Base-by-base conservation (phyloP, 2,888 invertebrate species). In the Nymphalis polychloros region DNA sequence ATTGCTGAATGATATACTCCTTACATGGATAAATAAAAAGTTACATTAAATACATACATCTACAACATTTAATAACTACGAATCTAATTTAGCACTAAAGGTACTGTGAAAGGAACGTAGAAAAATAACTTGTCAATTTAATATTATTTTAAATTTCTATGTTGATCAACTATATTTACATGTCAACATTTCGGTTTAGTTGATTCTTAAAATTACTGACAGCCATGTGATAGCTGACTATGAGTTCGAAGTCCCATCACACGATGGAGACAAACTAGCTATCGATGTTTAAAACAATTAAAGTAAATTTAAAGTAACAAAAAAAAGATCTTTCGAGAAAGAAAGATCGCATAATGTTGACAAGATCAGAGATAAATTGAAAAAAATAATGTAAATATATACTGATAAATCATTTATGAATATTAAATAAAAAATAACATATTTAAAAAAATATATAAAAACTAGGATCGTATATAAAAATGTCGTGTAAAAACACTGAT, bases 141-240 rank as follows among this genome's bases (percentile, higher is more conserved):
- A 87, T 84, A 85, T 88, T 88, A 89, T 87, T 84, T 88, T 88
- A 85, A 90, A 85, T 83, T 86, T 86, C 86, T 90, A 89, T 91
- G 92, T 90, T 92, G 92, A 92, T 86, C 92, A 77, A 76, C 89
- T 92, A 92, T 92, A 92, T 92, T 72, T 92, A 92, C 92, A 92
- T 71, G 92, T 88, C 92, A 92, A 92, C 92, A 92, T 85, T 86
- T 89, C 88, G 84, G 85, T 90, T 83, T 84, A 82, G 84, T 89
- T 88, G 85, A 85, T 89, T 75, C 92, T 92, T 92, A 92, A 85
- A 89, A 89, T 89, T 92, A 92, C 85, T 92, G 92, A 92, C 92
- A 92, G 92, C 92, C 92, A 92, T 92, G 86, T 92, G 92, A 92
- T 92, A 92, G 92, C 92, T 92, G 91, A 92, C 92, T 89, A 89